Evolutionary conservation across 2,888 invertebrate species (phyloP).

Genomic region (Galeopsomyia nigrocyanea): DNA sequence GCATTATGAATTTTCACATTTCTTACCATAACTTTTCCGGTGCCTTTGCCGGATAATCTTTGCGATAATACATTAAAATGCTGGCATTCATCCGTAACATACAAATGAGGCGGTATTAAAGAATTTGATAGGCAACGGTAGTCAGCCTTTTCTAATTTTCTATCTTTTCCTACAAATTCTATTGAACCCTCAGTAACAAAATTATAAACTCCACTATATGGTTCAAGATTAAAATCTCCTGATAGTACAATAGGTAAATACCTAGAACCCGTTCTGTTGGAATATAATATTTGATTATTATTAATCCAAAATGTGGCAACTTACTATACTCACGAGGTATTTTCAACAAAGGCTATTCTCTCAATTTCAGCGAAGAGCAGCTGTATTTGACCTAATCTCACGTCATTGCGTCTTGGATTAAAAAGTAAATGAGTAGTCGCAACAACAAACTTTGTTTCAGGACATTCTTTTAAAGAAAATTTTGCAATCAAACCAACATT

Average conservation of each 20-base stretch:
- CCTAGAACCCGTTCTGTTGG: conserved; percentile 60
- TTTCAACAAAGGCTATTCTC: conserved; percentile 75
- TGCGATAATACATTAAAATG: conserved; percentile 71
- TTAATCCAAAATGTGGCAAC: conserved; percentile 1
- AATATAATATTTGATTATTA: conserved; percentile 23
- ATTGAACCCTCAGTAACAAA: conserved; percentile 78
- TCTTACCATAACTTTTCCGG: conserved; percentile 47
- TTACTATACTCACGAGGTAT: conserved; percentile 58
- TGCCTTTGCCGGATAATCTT: conserved; percentile 62
- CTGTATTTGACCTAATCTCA: conserved; percentile 90
- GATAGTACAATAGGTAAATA: conserved; percentile 87
- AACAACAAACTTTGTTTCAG: conserved; percentile 76
- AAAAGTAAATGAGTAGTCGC: conserved; percentile 96
- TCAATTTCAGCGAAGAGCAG: conserved; percentile 88
- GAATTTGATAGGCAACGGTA: conserved; percentile 56
- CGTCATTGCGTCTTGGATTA: conserved; percentile 90
- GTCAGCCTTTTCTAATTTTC: conserved; percentile 67
- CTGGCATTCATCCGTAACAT: conserved; percentile 74
- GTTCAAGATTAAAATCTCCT: conserved; percentile 93
- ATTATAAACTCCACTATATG: conserved; percentile 79
- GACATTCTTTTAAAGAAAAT: conserved; percentile 73
- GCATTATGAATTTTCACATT: background rate
- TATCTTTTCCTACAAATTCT: conserved; percentile 66
- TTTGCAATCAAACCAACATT: conserved; percentile 89
- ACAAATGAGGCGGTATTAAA: conserved; percentile 63